Conservation (phyloP, 1,140 invertebrate genomes). For the Chelonus insularis region DNA sequence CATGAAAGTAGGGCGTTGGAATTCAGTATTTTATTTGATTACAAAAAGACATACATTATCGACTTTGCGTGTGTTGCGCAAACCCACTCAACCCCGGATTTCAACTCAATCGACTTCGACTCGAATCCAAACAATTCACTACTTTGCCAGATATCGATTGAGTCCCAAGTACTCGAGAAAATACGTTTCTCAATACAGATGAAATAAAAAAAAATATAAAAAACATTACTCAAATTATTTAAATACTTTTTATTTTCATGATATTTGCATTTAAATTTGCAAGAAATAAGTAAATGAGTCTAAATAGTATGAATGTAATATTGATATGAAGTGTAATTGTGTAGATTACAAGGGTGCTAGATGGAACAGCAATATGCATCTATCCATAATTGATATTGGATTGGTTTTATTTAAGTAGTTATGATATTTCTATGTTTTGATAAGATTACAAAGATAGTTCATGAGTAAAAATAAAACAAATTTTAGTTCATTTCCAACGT, state of each 20-base stretch:
- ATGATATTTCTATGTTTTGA: background rate
- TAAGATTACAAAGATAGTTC: background rate
- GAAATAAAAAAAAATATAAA: conserved; percentile 1
- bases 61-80: conserved; percentile 8
- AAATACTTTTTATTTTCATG: too few relatives aligned
- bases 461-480: background rate
- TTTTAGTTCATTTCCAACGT: conserved; percentile 17
- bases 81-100: conserved; percentile 7
- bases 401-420: background rate
- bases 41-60: conserved; percentile 12
- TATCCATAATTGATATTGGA: too few relatives aligned
- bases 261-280: too few relatives aligned
- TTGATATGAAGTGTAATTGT: too few relatives aligned
- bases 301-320: too few relatives aligned
- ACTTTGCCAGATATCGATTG: conserved; percentile 7
- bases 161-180: conserved; percentile 2
- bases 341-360: too few relatives aligned
- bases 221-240: too few relatives aligned
- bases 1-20: background rate
- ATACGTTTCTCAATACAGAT: background rate
- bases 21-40: background rate
- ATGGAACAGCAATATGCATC: too few relatives aligned
- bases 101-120: conserved; percentile 9
- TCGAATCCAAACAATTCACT: conserved; percentile 9
- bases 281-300: too few relatives aligned